A percentile compares a stretch with the other conserved stretches of the same genome.
These are phyloP conservation scores for Eristalinus sepulchralis DNA, from an alignment of 2,888 invertebrate species.

Conservation along the genomic window DNA sequence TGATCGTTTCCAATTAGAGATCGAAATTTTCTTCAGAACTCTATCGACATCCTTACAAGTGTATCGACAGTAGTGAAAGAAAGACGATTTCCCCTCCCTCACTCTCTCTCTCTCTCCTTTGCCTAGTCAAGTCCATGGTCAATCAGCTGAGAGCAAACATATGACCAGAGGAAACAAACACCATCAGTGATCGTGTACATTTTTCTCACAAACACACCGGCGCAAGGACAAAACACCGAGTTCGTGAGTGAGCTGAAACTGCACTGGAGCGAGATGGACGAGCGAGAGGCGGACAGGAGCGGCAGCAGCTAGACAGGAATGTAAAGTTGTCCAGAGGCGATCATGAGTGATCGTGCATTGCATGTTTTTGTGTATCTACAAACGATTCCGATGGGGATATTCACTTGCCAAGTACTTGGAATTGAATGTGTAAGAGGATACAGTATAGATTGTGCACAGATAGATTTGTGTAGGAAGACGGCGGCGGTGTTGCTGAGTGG, in stretches of 20 bases:
- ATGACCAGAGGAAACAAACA: constrained; percentile 31
- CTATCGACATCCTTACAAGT: constrained; percentile 27
- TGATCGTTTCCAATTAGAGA: constrained; percentile 27
- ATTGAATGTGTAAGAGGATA: not conserved
- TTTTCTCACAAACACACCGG: constrained; percentile 9
- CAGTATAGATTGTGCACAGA: constrained; percentile 34
- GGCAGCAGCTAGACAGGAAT: constrained; percentile 33
- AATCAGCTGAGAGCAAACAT: constrained; percentile 70
- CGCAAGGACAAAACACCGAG: constrained; percentile 48
- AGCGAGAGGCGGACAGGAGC: not conserved
- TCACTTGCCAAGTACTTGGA: constrained; percentile 9
- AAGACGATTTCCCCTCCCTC: not conserved
- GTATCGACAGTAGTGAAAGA: not conserved
- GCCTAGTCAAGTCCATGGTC: constrained; percentile 36
- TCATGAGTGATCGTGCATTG: constrained; percentile 31
- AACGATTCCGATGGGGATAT: constrained; percentile 50
- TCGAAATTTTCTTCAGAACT: not conserved
- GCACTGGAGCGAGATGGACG: constrained; percentile 18
- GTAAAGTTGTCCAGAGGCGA: constrained; percentile 42
- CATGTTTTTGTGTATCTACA: constrained; percentile 16
- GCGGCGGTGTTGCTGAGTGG: constrained; percentile 24
- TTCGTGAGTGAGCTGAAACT: not conserved
- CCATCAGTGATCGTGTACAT: constrained; percentile 37
- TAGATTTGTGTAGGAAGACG: constrained; percentile 11
- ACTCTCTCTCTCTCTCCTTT: not conserved